phyloP scores from a whole-genome alignment of 2,888 invertebrate species.

The Portevinia maculata region DNA sequence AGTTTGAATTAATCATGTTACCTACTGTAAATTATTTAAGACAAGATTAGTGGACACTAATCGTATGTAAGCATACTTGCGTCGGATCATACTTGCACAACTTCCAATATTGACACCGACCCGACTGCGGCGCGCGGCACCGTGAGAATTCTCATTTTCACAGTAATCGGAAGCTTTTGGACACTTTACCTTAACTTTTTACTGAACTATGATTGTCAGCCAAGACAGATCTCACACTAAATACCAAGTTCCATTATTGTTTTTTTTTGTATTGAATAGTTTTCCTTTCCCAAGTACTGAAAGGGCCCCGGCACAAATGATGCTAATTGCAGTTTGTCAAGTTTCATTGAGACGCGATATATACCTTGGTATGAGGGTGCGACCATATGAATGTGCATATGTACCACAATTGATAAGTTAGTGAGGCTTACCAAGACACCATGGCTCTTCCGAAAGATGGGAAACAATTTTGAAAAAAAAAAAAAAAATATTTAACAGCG shows the following conservation, averaged over 20 bases:
- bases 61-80: background rate
- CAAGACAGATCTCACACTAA: background rate
- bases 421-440: constrained; percentile 32
- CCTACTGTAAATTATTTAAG: background rate
- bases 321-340: constrained; percentile 73
- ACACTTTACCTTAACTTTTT: constrained; percentile 20
- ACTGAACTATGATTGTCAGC: background rate
- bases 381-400: too few species aligned
- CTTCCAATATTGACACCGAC: constrained; percentile 5
- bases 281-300: constrained; percentile 40
- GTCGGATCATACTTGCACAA: background rate
- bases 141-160: constrained; percentile 19
- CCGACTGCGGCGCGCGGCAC: too few species aligned
- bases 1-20: too few species aligned
- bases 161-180: constrained; percentile 6
- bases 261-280: background rate
- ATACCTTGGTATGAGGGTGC: constrained; percentile 40
- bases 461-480: constrained; percentile 21
- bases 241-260: constrained; percentile 25
- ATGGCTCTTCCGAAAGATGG: constrained; percentile 38
- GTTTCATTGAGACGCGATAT: constrained; percentile 56
- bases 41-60: background rate
- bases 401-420: constrained; percentile 6
- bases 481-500: constrained; percentile 31
- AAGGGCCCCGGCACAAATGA: constrained; percentile 59